A percentile compares a stretch with the other conserved stretches of the same genome.
These are phyloP conservation scores for Psittacula derbiana DNA, from an alignment of 2,797 vertebrate species.

Conservation along the genomic window DNA sequence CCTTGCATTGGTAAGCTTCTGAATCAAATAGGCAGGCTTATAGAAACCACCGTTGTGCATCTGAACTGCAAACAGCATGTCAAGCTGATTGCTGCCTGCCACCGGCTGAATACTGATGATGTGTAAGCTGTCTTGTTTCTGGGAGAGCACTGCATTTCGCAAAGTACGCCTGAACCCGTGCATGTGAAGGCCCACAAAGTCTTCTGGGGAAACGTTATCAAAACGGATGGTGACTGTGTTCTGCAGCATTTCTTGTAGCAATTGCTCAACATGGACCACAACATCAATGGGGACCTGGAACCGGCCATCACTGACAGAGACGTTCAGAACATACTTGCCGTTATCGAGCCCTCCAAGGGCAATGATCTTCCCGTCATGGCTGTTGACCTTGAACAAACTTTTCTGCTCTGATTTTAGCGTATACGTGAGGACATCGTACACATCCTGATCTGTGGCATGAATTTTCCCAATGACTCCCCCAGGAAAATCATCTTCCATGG, in stretches of 20 bases:
- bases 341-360: slow-evolving; percentile 92
- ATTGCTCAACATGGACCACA: slow-evolving; percentile 89
- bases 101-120: slow-evolving; percentile 96
- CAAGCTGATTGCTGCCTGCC: slow-evolving; percentile 86
- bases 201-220: slow-evolving; percentile 87
- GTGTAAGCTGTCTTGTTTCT: slow-evolving; percentile 87
- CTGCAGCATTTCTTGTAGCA: slow-evolving; percentile 87
- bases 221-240: slow-evolving; percentile 94
- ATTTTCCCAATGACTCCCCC: slow-evolving; percentile 97
- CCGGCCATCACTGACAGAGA: slow-evolving; percentile 92
- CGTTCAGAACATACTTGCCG: slow-evolving; percentile 91
- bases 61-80: slow-evolving; percentile 92
- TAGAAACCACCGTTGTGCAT: slow-evolving; percentile 85
- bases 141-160: slow-evolving; percentile 81
- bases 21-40: slow-evolving; percentile 92
- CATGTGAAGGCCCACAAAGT: slow-evolving; percentile 91
- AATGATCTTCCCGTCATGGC: slow-evolving; percentile 91
- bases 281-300: slow-evolving; percentile 91
- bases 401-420: slow-evolving; percentile 89
- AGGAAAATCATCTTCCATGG: slow-evolving; percentile 97
- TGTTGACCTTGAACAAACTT: slow-evolving; percentile 94
- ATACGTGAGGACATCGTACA: slow-evolving; percentile 92
- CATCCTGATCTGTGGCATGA: slow-evolving; percentile 93
- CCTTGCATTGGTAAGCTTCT: slow-evolving; percentile 91
- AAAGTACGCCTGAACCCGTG: slow-evolving; percentile 85